Conservation (phyloP, 2,113 vertebrate species). For the Apistogramma diplotaenia region DNA sequence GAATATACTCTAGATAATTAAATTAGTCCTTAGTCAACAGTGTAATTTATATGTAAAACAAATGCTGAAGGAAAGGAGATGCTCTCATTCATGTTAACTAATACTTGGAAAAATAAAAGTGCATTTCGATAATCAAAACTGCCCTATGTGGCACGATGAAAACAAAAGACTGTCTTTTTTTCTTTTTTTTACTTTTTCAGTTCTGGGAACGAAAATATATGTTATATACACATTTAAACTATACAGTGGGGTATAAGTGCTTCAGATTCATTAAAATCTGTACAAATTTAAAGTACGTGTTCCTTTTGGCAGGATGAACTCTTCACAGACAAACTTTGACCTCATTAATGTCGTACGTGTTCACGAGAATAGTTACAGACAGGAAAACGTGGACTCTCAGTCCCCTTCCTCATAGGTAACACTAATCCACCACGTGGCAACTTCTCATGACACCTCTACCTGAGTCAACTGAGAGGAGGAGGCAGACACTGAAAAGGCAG, state of each 20-base stretch:
- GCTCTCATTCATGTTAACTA: constrained; percentile 48
- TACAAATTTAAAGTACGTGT: constrained; percentile 63
- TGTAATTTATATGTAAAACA: constrained; percentile 50
- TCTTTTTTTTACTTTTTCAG: neutral
- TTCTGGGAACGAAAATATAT: constrained; percentile 67
- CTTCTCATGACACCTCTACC: constrained; percentile 52
- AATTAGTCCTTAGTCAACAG: constrained; percentile 69
- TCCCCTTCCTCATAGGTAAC: constrained; percentile 32
- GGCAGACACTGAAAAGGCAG: constrained; percentile 21
- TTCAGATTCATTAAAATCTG: constrained; percentile 59
- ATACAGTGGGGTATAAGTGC: constrained; percentile 67
- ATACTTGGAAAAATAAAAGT: constrained; percentile 73
- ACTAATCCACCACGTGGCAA: constrained; percentile 9
- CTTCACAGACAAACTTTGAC: constrained; percentile 62
- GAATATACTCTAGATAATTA: constrained; percentile 69
- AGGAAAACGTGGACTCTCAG: constrained; percentile 26
- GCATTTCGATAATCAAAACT: constrained; percentile 64
- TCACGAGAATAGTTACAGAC: constrained; percentile 2
- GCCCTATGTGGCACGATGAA: constrained; percentile 47
- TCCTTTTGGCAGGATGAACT: constrained; percentile 77
- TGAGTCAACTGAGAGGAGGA: constrained; percentile 60
- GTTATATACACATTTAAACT: constrained; percentile 68
- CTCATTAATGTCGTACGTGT: constrained; percentile 24
- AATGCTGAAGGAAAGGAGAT: constrained; percentile 32
- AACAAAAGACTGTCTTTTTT: rapidly evolving